phyloP scores from a whole-genome alignment of 2,888 invertebrate genomes.

The Megalurothrips usitatus region DNA sequence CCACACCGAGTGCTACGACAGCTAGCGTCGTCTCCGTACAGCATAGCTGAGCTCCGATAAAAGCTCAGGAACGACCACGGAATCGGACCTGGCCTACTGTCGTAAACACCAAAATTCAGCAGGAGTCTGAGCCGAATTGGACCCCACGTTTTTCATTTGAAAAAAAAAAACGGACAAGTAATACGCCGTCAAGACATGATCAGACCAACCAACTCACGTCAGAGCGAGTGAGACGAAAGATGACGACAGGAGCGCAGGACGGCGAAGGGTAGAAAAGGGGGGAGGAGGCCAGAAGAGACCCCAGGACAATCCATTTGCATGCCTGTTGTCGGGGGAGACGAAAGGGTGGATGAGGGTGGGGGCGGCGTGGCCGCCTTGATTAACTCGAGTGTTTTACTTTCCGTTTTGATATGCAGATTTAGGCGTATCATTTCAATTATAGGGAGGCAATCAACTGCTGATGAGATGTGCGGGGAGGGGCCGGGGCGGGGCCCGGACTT shows the following conservation, averaged over 20 bases:
- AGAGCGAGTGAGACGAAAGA: background rate
- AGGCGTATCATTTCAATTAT: conserved; percentile 23
- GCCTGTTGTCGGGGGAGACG: background rate
- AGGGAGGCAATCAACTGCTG: conserved; percentile 25
- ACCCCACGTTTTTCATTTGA: too few species aligned
- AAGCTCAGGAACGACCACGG: too few species aligned
- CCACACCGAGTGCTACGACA: too few species aligned
- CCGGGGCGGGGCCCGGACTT: background rate
- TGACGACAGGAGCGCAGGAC: background rate
- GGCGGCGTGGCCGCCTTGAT: background rate
- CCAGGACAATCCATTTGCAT: conserved; percentile 10
- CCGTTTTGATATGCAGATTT: conserved; percentile 26
- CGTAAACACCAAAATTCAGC: too few species aligned
- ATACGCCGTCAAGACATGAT: too few species aligned
- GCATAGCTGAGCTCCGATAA: too few species aligned
- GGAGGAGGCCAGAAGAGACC: background rate
- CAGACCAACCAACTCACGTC: too few species aligned
- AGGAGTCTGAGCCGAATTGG: too few species aligned
- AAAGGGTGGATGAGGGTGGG: background rate
- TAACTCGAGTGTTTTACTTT: conserved; percentile 26
- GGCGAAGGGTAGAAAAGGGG: background rate
- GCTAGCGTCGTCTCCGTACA: too few species aligned
- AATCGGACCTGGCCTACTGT: too few species aligned
- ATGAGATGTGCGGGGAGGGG: conserved; percentile 15
- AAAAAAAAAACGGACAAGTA: too few species aligned